phyloP scores from a whole-genome alignment of 2,888 invertebrate species.

The Gymnosoma rotundatum region DNA sequence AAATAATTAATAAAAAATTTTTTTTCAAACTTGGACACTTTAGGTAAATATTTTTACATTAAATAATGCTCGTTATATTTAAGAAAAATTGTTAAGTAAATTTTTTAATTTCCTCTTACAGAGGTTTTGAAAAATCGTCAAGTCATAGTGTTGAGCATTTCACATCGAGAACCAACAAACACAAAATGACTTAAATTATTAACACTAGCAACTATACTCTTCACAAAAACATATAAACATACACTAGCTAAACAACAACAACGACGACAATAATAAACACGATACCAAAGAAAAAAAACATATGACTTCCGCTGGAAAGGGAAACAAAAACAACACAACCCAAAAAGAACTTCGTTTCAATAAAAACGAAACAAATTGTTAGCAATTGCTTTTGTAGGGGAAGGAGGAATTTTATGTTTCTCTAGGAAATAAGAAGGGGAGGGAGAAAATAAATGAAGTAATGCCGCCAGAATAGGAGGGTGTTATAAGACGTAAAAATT shows the following conservation, averaged over 20 bases:
- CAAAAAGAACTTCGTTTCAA: constrained; percentile 8
- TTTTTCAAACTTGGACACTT: not conserved
- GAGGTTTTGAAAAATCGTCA: not conserved
- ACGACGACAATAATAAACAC: constrained; percentile 39
- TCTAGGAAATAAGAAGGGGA: not conserved
- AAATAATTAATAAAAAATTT: not conserved
- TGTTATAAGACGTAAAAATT: constrained; percentile 38
- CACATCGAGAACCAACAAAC: constrained; percentile 69
- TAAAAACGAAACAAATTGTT: constrained; percentile 46
- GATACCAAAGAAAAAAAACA: constrained; percentile 59
- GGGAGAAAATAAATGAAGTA: constrained; percentile 15
- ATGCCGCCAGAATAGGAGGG: constrained; percentile 28
- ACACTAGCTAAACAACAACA: constrained; percentile 17
- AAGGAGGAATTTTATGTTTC: not conserved
- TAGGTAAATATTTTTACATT: not conserved
- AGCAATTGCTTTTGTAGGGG: constrained; percentile 1
- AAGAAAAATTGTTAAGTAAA: no score
- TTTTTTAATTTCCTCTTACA: no score
- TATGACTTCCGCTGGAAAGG: constrained; percentile 57
- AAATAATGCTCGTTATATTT: no score
- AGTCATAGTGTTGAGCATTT: constrained; percentile 37
- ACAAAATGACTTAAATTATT: constrained; percentile 61
- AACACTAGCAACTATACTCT: constrained; percentile 44
- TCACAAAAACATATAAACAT: constrained; percentile 16
- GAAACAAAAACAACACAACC: constrained; percentile 31